Base-by-base conservation (phyloP, 2,888 invertebrate species). In the Anoncus sp. region DNA sequence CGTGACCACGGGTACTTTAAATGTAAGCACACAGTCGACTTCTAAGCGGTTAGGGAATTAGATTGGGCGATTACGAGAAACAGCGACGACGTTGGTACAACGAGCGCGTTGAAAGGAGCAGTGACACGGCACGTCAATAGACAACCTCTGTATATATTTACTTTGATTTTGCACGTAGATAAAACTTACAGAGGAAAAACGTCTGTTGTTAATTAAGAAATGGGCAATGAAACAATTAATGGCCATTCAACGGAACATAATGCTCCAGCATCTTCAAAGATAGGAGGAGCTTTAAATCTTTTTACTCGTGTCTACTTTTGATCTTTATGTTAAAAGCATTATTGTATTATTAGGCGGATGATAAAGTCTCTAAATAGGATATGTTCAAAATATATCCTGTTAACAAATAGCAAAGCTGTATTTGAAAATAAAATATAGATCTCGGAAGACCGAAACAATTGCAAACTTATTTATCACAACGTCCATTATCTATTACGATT, bases 1-100 rank as follows among this genome's bases (percentile, higher is more conserved):
- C 77, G 77, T 77, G 77, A 77, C 74, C 74, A n/a, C 65, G 22
- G 57, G 74, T 57, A 77, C 74, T 77, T 77, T 51, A 45, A 45
- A 53, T 38, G 24, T 57, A 70, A 65, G 59, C 65, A 70, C 74
- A 16, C 40, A 35, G 43, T 24, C 60, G 57, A 74, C 47, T 73
- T 69, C 63, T 73, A 60, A 70, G 65, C 77, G 65, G 59, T 65
- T 74, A 38, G 53, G 40, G 47, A 74, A 77, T 69, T 69, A 74
- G 77, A 77, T 77, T 70, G 47, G 70, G 47, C 74, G 77, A 77
- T 77, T 74, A 63, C 60, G 59, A 53, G 59, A 69, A 45, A 38
- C 24, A 24, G 47, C 63, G 22, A 69, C 69, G 59, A 49, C 63
- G 69, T 40, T 38, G 43, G 27, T 47, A 16, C 47, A 45, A 18